Evolutionary conservation across 2,888 invertebrate genomes (phyloP).

Genomic region (Phortica magna): DNA sequence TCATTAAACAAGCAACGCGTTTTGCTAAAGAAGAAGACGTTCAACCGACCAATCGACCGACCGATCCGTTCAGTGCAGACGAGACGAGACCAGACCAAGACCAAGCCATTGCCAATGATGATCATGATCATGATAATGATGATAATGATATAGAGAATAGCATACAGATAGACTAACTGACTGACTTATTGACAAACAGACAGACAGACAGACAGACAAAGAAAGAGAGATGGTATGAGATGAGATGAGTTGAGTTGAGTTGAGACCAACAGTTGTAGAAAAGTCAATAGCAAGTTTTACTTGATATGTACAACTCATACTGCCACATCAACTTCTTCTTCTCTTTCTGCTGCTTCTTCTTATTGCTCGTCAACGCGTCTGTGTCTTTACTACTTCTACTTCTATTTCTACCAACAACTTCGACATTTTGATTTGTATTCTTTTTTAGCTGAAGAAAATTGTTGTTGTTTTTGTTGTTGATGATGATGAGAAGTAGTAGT

Average conservation of each 20-base stretch:
- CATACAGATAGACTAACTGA: neutral
- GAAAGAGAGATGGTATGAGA: neutral
- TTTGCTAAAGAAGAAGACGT: neutral
- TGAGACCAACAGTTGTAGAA: neutral
- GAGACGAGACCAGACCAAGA: too few relatives aligned
- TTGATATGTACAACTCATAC: neutral
- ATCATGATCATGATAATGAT: neutral
- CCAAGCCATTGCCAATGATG: neutral
- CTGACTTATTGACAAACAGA: neutral
- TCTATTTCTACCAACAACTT: too few relatives aligned
- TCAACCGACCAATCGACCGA: neutral
- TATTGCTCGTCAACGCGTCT: too few relatives aligned
- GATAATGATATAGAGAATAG: neutral
- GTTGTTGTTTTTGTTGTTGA: too few relatives aligned
- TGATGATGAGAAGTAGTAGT: too few relatives aligned
- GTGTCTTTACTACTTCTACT: neutral
- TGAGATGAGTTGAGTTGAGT: too few relatives aligned
- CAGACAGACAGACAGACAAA: neutral
- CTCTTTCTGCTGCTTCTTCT: too few relatives aligned
- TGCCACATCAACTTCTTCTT: neutral
- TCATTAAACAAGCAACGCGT: constrained; percentile 60
- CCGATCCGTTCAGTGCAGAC: too few relatives aligned
- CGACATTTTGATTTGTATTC: neutral
- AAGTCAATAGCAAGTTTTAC: neutral
- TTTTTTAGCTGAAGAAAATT: neutral